Evolutionary conservation across 1,140 invertebrate species (phyloP).

Genomic region (Heliconius hermathena): DNA sequence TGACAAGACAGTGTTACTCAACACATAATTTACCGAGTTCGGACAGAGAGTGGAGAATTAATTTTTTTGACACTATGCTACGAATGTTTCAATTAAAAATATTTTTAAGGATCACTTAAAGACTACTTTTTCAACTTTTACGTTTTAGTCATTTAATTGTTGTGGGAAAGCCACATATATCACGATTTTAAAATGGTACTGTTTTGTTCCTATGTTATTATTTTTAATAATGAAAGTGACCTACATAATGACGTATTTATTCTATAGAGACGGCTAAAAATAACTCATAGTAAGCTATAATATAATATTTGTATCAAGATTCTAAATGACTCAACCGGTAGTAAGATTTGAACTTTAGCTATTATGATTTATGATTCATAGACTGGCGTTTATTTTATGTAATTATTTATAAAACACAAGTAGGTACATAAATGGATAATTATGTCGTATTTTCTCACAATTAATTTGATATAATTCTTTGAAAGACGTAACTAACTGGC

Average conservation of each 20-base stretch:
- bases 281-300: not conserved
- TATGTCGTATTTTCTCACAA: not conserved
- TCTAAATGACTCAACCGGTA: constrained; percentile 24
- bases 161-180: too few species aligned
- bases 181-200: too few species aligned
- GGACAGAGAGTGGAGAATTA: too few species aligned
- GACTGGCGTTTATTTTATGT: not conserved
- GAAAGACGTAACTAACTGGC: not conserved
- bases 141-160: too few species aligned
- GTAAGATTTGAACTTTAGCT: constrained; percentile 7
- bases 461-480: not conserved
- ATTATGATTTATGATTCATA: not conserved
- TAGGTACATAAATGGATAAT: not conserved
- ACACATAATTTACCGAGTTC: too few species aligned
- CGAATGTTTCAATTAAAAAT: too few species aligned
- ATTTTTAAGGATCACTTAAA: too few species aligned
- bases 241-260: not conserved
- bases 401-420: not conserved
- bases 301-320: constrained; percentile 1
- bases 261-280: not conserved
- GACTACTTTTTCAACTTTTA: too few species aligned
- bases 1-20: too few species aligned
- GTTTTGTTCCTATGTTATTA: too few species aligned
- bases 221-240: too few species aligned
- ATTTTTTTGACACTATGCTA: too few species aligned